Conservation (phyloP, 2,113 vertebrate genomes). For the Gulo gulo region DNA sequence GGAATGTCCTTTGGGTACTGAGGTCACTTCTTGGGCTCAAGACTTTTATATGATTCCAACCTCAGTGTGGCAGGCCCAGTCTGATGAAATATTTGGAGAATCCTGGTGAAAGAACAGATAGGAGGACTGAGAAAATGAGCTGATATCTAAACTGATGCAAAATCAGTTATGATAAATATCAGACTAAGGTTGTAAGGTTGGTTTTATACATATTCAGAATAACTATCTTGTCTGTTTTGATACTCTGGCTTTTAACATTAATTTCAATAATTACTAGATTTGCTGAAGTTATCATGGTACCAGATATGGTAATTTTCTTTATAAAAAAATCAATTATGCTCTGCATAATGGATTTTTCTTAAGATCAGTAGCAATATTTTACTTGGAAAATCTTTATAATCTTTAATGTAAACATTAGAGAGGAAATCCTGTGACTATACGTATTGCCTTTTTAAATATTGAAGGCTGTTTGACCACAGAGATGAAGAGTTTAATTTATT, state of each 20-base stretch:
- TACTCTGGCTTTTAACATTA: neutral
- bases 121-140: neutral
- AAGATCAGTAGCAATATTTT: conserved; percentile 1
- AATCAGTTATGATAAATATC: neutral
- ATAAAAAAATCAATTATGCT: neutral
- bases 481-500: neutral
- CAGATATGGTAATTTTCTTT: neutral
- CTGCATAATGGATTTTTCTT: neutral
- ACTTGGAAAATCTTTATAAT: conserved; percentile 21
- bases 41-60: neutral
- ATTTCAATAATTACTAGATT: conserved; percentile 19
- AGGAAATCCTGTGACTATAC: neutral
- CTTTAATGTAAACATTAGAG: conserved; percentile 10
- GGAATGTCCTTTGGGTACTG: neutral
- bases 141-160: neutral
- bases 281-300: neutral
- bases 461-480: neutral
- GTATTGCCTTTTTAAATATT: neutral
- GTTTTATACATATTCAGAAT: neutral
- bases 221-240: neutral
- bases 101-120: neutral
- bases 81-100: neutral
- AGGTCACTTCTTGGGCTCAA: neutral
- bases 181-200: neutral
- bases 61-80: neutral